Evolutionary conservation across 2,797 vertebrate genomes (phyloP), one percentile per base, ranked within the genome.

Genomic region (Helostoma temminkii): DNA sequence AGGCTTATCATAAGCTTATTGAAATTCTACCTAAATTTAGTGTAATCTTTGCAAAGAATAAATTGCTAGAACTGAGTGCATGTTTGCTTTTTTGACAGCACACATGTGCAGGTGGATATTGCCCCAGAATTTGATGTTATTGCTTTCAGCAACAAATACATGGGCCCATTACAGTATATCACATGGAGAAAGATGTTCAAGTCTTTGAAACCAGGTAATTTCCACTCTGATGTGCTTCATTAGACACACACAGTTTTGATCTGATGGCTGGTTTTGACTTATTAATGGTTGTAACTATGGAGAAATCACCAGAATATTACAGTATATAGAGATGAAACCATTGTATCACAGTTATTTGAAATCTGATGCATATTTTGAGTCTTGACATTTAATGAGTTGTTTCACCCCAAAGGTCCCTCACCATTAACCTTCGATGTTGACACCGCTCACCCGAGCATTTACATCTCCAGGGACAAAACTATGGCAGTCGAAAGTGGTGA

Each of bases 161-260:
- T 90, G 0, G 94, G 91, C 22, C 96, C 95, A 3, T 75, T 96
- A 78, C 95, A 96, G 76, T 96, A 95, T 89, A 93, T 93, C 62
- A 82, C 94, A 71, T 96, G 96, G 96, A 92, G 93, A 43, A 95
- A 74, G 79, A 95, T 96, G 94, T 93, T 95, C 79, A 91, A 55
- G 26, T 91, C 79, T 66, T 78, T 96, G 75, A 85, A 88, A 59
- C 94, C 94, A 37, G 94, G 95, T 92, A 90, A 81, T 75, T 62
- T 66, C 19, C 41, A n/a, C 26, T 61, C 18, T 26, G 16, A 19
- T 21, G 36, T 15, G 42, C 43, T 49, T 63, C 39, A 68, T 65
- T 75, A 67, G 18, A 71, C 59, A 48, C 50, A 62, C 56, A 56
- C 56, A n/a, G n/a, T 24, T 22, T 10, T 39, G 12, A 67, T 37